Base-by-base conservation (phyloP, 2,888 invertebrate genomes). In the Perizoma affinitatum region DNA sequence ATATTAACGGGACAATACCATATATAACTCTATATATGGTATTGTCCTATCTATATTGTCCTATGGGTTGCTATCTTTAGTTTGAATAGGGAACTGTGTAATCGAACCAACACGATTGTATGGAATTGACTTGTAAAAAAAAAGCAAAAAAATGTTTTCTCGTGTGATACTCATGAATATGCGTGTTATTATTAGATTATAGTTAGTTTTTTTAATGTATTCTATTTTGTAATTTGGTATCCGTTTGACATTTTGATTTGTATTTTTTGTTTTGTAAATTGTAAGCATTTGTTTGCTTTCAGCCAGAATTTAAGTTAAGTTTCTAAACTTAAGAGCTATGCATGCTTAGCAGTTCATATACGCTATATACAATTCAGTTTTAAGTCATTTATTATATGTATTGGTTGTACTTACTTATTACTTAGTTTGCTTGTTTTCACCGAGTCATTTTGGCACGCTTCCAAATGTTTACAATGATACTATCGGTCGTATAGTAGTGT, bases 251-350 rank as follows among this genome's bases (percentile, higher is more conserved):
- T 72, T 73, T 75, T 68, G 71, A 68, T 73, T 66, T 63, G 66
- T 52, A 68, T 67, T 66, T 68, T 70, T 85, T 80, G 68, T 79
- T 87, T 87, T 92, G 92, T 92, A 89, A 92, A 91, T 92, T 92
- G 92, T 92, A 92, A 92, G 92, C 92, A 92, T 92, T 91, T 92
- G 92, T 90, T 88, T 89, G 92, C 91, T 91, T 91, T 72, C 82
- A 86, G 89, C 86, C 88, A 83, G 79, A 74, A 79, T 79, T 78
- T 76, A 71, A n/a, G 66, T 77, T 58, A 58, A 55, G 76, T 77
- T 73, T 73, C 77, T 80, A 78, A 75, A 76, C 70, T 75, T 86
- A 83, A 86, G 84, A 76, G 88, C 90, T 90, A 88, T 90, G 92
- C 92, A 91, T 92, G 92, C 92, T 91, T 90, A 84, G 89, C 91